Conservation (phyloP, 2,113 vertebrate genomes). For the Cebidichthys violaceus region DNA sequence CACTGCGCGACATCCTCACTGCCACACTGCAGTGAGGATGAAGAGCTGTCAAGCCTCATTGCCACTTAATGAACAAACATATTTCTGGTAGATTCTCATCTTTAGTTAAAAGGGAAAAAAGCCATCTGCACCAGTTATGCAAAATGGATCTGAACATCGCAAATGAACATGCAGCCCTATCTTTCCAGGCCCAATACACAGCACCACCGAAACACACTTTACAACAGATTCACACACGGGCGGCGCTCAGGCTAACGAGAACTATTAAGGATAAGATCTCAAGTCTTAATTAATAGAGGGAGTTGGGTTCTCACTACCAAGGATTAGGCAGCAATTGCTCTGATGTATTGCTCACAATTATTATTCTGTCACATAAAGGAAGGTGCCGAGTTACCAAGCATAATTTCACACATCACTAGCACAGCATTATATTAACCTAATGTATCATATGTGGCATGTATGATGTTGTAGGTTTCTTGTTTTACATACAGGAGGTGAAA, state of each 20-base stretch:
- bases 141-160: conserved; percentile 43
- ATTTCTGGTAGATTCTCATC: conserved; percentile 68
- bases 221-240: background rate
- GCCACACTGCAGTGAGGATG: conserved; percentile 63
- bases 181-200: conserved; percentile 11
- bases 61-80: conserved; percentile 80
- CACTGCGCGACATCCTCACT: conserved; percentile 52
- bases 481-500: background rate
- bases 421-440: conserved; percentile 31
- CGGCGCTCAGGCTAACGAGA: conserved; percentile 22
- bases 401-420: conserved; percentile 36
- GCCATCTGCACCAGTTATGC: conserved; percentile 62
- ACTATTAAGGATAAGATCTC: conserved; percentile 45
- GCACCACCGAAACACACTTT: background rate
- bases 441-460: conserved; percentile 8
- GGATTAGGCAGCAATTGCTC: conserved; percentile 30
- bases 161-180: conserved; percentile 25
- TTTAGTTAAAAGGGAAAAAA: conserved; percentile 58
- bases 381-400: conserved; percentile 60
- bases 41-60: conserved; percentile 77
- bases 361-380: conserved; percentile 27
- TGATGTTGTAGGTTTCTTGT: background rate
- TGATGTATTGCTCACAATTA: conserved; percentile 24
- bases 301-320: conserved; percentile 29
- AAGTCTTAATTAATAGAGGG: conserved; percentile 55